A percentile compares a stretch with the other conserved stretches of the same genome.
Evolutionary conservation across 2,113 vertebrate species (phyloP).

Genomic region (Gyps fulvus): DNA sequence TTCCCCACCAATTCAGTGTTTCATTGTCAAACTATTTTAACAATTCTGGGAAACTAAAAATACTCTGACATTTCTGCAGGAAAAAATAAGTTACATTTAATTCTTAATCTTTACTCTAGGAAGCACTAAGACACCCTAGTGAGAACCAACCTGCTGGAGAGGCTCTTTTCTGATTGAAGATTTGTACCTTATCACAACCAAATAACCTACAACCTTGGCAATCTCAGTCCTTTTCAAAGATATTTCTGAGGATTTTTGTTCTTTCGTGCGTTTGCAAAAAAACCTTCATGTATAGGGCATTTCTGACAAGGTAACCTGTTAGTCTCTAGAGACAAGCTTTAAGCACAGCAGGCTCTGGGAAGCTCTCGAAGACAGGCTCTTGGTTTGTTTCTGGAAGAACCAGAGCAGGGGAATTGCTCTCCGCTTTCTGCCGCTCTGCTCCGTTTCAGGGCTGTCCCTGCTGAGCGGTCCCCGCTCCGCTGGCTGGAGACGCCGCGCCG

Average conservation of each 20-base stretch:
- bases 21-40: background rate
- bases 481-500: background rate
- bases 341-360: background rate
- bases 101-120: background rate
- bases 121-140: background rate
- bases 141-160: background rate
- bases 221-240: background rate
- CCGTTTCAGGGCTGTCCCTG: background rate
- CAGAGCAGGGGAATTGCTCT: background rate
- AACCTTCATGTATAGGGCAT: accelerated
- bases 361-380: background rate
- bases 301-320: background rate
- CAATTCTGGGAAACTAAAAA: background rate
- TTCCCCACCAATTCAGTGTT: background rate
- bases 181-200: background rate
- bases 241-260: background rate
- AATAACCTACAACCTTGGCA: background rate
- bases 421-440: background rate
- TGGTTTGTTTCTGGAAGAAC: background rate
- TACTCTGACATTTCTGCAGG: background rate
- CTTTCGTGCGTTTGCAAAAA: background rate
- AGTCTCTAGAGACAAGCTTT: background rate
- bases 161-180: background rate
- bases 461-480: background rate
- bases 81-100: background rate